Conservation (phyloP, 1,140 invertebrate genomes). For the Schlechtendalia chinensis region DNA sequence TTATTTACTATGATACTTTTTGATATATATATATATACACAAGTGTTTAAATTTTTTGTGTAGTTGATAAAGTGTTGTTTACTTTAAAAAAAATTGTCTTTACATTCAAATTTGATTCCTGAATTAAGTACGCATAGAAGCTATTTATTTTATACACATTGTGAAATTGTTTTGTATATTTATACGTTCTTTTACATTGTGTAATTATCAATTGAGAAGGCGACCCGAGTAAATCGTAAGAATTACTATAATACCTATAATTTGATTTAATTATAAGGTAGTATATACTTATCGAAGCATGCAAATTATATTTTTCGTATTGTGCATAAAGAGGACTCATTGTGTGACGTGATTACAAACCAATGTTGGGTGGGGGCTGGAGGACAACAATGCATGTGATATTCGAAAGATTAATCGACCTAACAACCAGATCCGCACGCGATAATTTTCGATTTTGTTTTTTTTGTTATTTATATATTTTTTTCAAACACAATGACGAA, state of each 20-base stretch:
- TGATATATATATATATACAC: no score
- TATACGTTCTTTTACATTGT: no score
- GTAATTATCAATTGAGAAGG: background rate
- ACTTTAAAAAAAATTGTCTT: no score
- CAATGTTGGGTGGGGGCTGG: background rate
- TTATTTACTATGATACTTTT: no score
- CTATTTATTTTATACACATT: no score
- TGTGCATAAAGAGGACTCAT: background rate
- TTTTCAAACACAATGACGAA: background rate
- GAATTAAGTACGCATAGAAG: no score
- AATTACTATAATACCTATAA: background rate
- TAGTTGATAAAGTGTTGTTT: no score
- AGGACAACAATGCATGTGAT: background rate
- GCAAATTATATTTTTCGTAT: background rate
- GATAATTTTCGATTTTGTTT: conserved; percentile 20
- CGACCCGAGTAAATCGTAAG: background rate
- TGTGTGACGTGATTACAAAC: background rate
- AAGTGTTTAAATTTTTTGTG: no score
- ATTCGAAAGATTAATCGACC: conserved; percentile 36
- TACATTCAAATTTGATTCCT: no score
- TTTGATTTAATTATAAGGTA: background rate
- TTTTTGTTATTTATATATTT: background rate
- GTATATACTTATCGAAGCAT: background rate
- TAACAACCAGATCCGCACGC: conserved; percentile 43
- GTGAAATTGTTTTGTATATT: background rate